Percentiles rank a stretch among this genome's conserved stretches.
These are phyloP conservation scores for Apostichopus leukothele DNA, from an alignment of 53 echinoderm and acorn worm genomes.

Conservation along the genomic window DNA sequence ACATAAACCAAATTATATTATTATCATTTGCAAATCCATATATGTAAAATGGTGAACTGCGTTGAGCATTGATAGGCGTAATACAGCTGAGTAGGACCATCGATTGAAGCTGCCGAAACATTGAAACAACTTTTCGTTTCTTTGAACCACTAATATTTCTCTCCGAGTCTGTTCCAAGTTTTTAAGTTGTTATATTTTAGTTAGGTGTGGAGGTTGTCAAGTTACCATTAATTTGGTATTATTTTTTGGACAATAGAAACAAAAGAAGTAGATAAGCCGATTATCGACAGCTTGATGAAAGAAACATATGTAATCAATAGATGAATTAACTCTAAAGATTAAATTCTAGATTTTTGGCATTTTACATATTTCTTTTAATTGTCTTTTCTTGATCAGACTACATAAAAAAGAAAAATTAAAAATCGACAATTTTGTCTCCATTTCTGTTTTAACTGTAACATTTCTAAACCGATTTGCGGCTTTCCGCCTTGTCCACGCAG, in stretches of 20 bases:
- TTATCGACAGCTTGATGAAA: not conserved
- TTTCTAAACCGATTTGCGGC: not conserved
- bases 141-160: too few relatives aligned
- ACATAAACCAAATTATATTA: too few relatives aligned
- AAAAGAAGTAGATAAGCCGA: too few relatives aligned
- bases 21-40: too few relatives aligned
- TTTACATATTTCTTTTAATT: not conserved
- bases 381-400: not conserved
- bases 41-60: too few relatives aligned
- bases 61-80: too few relatives aligned
- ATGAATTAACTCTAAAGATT: conserved; percentile 16
- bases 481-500: not conserved
- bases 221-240: not conserved
- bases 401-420: not conserved
- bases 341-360: not conserved
- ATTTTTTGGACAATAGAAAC: not conserved
- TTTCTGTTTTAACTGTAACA: conserved; percentile 26
- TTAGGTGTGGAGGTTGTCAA: too few relatives aligned
- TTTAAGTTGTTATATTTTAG: too few relatives aligned
- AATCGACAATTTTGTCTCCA: conserved; percentile 30
- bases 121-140: too few relatives aligned
- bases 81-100: too few relatives aligned
- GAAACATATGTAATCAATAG: not conserved
- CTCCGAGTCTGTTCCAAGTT: too few relatives aligned
- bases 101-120: too few relatives aligned